Conservation (phyloP, 2,888 invertebrate species). For the Theodoxus fluviatilis region DNA sequence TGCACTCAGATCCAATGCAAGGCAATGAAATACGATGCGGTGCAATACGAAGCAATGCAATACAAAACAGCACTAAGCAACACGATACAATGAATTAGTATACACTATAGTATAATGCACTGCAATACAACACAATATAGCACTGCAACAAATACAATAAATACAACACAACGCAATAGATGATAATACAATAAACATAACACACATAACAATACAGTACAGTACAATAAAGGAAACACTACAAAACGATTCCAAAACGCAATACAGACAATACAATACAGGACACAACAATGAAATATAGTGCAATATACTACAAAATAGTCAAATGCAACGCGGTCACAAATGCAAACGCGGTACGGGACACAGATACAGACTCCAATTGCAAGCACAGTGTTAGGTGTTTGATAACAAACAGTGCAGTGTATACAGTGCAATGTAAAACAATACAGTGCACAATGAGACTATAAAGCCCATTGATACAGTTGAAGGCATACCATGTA, state of each 20-base stretch:
- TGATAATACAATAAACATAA: not conserved
- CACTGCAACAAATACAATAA: too few relatives aligned
- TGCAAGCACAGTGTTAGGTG: too few relatives aligned
- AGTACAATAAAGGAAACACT: constrained; percentile 15
- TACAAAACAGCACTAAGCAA: not conserved
- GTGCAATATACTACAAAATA: constrained; percentile 16
- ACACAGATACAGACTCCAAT: too few relatives aligned
- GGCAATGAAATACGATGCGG: not conserved
- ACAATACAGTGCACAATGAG: too few relatives aligned
- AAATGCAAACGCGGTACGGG: too few relatives aligned
- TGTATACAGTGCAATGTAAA: too few relatives aligned
- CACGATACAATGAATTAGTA: not conserved
- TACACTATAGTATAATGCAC: not conserved
- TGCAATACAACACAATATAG: constrained; percentile 2
- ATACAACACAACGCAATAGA: constrained; percentile 4
- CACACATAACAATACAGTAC: not conserved
- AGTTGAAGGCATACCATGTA: too few relatives aligned
- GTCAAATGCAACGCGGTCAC: not conserved
- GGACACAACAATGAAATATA: constrained; percentile 19
- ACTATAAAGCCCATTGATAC: too few relatives aligned
- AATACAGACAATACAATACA: constrained; percentile 20
- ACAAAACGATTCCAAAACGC: constrained; percentile 3
- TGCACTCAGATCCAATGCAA: constrained; percentile 9
- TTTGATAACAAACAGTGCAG: too few relatives aligned
- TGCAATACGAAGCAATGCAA: not conserved